phyloP scores from a whole-genome alignment of 2,888 invertebrate species.

The Pollenia labialis region DNA sequence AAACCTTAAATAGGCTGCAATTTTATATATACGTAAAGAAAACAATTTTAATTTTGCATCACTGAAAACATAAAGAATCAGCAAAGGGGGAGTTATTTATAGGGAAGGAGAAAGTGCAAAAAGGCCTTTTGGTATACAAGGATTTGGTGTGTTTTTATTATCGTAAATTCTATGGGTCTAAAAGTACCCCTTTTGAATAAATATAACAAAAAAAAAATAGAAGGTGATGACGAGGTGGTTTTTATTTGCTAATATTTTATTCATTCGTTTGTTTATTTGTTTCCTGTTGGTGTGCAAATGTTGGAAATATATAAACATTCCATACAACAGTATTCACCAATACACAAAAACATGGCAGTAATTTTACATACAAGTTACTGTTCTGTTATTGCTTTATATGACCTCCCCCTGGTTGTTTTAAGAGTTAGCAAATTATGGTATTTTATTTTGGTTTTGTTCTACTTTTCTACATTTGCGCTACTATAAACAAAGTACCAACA shows the following conservation, averaged over 20 bases:
- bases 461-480: background rate
- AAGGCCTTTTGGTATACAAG: background rate
- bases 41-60: no score
- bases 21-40: no score
- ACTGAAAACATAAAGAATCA: no score
- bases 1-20: no score
- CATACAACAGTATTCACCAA: background rate
- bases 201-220: background rate
- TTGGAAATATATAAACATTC: background rate
- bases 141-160: background rate
- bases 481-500: conserved; percentile 2
- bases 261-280: conserved; percentile 13
- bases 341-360: background rate
- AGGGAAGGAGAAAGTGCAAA: background rate
- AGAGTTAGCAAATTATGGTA: background rate
- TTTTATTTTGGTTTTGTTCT: background rate
- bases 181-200: background rate
- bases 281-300: background rate
- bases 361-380: background rate
- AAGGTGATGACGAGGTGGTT: conserved; percentile 24
- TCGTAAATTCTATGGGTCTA: background rate
- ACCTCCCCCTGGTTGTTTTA: background rate
- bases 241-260: background rate
- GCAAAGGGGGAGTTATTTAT: no score
- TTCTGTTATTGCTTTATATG: background rate